Base-by-base conservation (phyloP, 2,797 vertebrate genomes). In the Sebastolobus altivelis region DNA sequence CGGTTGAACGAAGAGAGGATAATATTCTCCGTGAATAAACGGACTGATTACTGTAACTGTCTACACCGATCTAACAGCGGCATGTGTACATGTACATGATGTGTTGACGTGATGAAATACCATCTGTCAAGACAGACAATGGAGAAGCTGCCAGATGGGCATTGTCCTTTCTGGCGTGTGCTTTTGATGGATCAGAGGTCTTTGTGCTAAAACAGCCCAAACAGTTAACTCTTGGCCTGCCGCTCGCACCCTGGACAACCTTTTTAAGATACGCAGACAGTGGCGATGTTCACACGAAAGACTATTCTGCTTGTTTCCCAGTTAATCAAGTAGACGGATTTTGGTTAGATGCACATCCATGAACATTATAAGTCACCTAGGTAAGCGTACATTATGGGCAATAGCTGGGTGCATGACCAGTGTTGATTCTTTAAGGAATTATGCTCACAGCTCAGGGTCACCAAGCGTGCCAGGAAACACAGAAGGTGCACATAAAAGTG, bases 101-200 rank as follows among this genome's bases (percentile, higher is more conserved):
- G 90, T 92, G 92, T 93, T 90, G 93, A 94, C 81, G 78, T 92
- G 91, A 92, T 91, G 92, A 94, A 93, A 95, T 94, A 89, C 93
- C 92, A 85, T 89, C 91, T 82, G 90, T 88, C 90, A 84, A 40
- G 4, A 65, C 61, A 27, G 75, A 95, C 93, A 95, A 95, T 93
- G 70, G 85, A 90, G 95, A 95, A 95, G 90, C 89, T 92, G 84
- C 95, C 90, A 92, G 95, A 94, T 90, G 87, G 89, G 88, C 93
- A 94, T 94, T 95, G 90, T 95, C 87, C 92, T 2, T 83, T 54
- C 89, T 68, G 84, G 56, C 76, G 82, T 79, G 84, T 81, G 87
- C 90, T 93, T 93, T 93, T 91, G 93, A 94, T 91, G 90, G 93
- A 94, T 94, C 91, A 91, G 80, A 84, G 91, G 76, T 83, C 92